These are phyloP conservation scores for Elaphurus davidianus DNA, from an alignment of 2,113 vertebrate species.

Conservation along the genomic window DNA sequence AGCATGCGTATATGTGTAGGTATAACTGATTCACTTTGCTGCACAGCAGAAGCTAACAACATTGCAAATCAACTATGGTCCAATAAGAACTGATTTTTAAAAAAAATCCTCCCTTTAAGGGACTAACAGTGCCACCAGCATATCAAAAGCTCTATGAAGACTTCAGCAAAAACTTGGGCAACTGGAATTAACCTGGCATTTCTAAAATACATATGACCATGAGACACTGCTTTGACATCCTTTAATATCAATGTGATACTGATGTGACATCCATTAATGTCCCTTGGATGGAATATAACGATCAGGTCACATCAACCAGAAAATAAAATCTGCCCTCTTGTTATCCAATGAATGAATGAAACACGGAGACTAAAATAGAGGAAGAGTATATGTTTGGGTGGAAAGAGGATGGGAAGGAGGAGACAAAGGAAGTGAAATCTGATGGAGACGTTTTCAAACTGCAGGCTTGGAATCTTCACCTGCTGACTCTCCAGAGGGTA, in stretches of 20 bases:
- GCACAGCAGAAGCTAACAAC: not conserved
- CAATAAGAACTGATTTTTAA: not conserved
- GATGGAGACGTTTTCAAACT: not conserved
- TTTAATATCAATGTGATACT: not conserved
- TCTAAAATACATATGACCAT: not conserved
- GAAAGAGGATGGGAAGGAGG: not conserved
- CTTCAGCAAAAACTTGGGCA: not conserved
- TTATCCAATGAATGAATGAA: not conserved
- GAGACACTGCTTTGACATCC: not conserved
- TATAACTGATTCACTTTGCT: not conserved
- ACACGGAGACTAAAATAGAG: not conserved
- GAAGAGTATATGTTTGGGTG: not conserved
- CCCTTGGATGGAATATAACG: not conserved
- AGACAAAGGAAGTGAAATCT: not conserved
- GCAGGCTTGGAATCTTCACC: not conserved
- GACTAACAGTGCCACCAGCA: no score
- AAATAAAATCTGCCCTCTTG: not conserved
- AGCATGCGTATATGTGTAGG: fast-evolving
- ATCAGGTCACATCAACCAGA: not conserved
- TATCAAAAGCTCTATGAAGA: not conserved
- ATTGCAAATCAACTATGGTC: not conserved
- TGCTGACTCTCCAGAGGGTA: not conserved
- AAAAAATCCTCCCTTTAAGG: not conserved
- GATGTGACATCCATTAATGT: not conserved
- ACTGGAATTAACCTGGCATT: not conserved